Evolutionary conservation across 2,113 vertebrate genomes (phyloP).

Genomic region (Zapornia atra): DNA sequence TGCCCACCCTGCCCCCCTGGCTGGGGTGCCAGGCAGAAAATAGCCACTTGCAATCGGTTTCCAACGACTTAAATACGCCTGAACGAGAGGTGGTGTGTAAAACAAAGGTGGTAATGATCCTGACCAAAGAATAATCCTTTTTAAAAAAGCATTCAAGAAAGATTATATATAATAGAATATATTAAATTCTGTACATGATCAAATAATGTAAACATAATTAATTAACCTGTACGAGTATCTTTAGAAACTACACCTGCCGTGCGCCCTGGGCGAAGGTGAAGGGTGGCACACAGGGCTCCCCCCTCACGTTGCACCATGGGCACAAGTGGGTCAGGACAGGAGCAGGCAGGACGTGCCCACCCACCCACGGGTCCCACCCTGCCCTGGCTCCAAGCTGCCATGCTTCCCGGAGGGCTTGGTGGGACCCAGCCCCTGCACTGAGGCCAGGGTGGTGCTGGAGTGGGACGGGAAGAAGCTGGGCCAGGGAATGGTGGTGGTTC

Average conservation of each 20-base stretch:
- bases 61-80: neutral
- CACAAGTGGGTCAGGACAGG: neutral
- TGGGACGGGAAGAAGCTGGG: neutral
- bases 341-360: neutral
- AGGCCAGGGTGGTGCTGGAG: neutral
- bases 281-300: neutral
- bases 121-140: constrained; percentile 51
- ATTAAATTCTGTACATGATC: constrained; percentile 72
- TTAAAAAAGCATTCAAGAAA: constrained; percentile 66
- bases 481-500: neutral
- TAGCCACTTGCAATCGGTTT: neutral
- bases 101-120: constrained; percentile 11
- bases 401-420: neutral
- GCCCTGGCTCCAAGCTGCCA: fast-evolving
- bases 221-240: constrained; percentile 58
- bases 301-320: neutral
- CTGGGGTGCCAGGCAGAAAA: neutral
- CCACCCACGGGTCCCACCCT: fast-evolving
- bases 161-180: constrained; percentile 69
- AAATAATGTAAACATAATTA: constrained; percentile 73
- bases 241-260: neutral
- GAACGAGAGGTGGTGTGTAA: constrained; percentile 34
- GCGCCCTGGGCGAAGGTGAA: neutral
- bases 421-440: fast-evolving
- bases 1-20: neutral